Base-by-base conservation (phyloP, 2,888 invertebrate genomes). In the Catocala fraxini region DNA sequence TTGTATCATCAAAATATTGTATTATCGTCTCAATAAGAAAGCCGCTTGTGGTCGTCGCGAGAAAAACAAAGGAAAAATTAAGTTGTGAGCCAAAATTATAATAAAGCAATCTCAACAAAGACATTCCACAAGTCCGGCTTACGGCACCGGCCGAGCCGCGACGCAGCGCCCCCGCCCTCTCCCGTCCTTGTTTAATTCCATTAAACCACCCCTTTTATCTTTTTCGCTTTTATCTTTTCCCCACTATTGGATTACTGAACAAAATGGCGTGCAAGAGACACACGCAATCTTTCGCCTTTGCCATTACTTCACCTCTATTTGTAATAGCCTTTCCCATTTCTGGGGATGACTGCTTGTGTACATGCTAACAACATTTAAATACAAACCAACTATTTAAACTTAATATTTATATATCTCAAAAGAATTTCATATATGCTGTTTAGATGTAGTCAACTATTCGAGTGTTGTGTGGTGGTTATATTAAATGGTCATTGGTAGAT, bases 161-260 rank as follows among this genome's bases (percentile, higher is more conserved):
- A 59, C 65, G 63, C 61, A 42, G 66, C 59, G 59, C 69, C 58
- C 64, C 69, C 68, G 59, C 75, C 80, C 70, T 77, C 77, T 70
- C 83, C 85, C 80, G 70, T 80, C 86, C 85, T 89, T 92, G 91
- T 92, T 93, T 94, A 92, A 94, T 93, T 92, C 93, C 93, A 93
- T 93, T 93, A 93, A 90, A 92, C 87, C 91, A 91, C 91, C 91
- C 92, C 91, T 92, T 92, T 91, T 92, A 91, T 92, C 91, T 92
- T 89, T 89, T 87, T 87, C 89, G 88, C 90, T 91, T 92, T 91
- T 93, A 92, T 92, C 91, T 91, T 89, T 85, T 84, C 88, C 85
- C 87, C 87, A 88, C 91, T 92, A 93, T 92, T 91, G 90, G 90
- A 93, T 93, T 93, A 91, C 91, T 82, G 86, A 88, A 89, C 90